Evolutionary conservation across 2,113 vertebrate genomes (phyloP).

Genomic region (Burhinus oedicnemus): DNA sequence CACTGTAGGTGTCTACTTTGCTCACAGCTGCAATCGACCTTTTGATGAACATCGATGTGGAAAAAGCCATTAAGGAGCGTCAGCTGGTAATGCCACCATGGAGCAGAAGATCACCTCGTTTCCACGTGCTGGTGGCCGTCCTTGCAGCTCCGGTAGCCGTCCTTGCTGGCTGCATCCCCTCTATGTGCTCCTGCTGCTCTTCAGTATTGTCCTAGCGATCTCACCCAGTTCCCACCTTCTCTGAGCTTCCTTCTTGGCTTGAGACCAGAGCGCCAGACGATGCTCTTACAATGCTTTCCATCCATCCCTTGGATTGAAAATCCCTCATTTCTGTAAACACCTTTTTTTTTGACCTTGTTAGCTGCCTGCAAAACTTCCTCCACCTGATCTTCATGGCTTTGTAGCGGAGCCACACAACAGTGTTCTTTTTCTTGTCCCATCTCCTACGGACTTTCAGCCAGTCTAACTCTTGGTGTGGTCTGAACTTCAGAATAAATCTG

Average conservation of each 20-base stretch:
- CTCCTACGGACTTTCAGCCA: accelerated
- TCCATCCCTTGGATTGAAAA: not conserved
- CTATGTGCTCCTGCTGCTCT: not conserved
- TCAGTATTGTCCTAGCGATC: not conserved
- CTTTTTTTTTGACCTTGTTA: not conserved
- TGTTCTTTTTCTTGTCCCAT: not conserved
- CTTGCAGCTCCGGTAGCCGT: not conserved
- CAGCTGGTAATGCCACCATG: not conserved
- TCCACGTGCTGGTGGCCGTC: not conserved
- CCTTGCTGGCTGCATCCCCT: not conserved
- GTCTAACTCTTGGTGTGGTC: not conserved
- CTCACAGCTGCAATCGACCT: not conserved
- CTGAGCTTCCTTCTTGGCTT: not conserved
- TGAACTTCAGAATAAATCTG: not conserved
- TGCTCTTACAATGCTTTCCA: not conserved
- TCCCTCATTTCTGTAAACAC: not conserved
- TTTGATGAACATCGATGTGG: not conserved
- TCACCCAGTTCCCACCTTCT: not conserved
- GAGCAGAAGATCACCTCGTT: not conserved
- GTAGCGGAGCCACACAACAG: not conserved
- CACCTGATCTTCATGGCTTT: not conserved
- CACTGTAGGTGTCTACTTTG: not conserved
- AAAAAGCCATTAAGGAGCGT: not conserved
- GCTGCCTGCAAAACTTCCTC: not conserved
- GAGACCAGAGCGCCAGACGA: not conserved